Base-by-base conservation (phyloP, 2,888 invertebrate species). In the Sabellastarte sp. region DNA sequence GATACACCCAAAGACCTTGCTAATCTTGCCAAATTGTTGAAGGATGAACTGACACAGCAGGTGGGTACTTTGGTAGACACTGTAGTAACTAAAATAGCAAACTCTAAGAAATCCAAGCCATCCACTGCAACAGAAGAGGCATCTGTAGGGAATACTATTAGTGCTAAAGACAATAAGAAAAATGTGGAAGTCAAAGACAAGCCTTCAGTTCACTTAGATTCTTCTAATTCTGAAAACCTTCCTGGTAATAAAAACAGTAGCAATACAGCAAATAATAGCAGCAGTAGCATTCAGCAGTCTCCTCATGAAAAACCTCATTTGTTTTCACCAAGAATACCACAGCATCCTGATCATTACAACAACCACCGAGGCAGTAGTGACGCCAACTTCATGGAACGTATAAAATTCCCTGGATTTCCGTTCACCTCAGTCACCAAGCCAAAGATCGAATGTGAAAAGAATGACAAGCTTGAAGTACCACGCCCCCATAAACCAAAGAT, bases 11-110 rank as follows among this genome's bases (percentile, higher is more conserved):
- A 88, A 60, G 95, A 95, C 78, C 86, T 95, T 4, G 93, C 94
- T 81, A 91, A 91, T 61, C 87, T 97, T 59, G 93, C 94, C n/a
- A 93, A 94, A 78, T 90, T 91, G 62, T 87, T 97, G 3, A 96
- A 96, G 86, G 90, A 89, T 60, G 95, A 96, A 86, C 91, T 96
- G 72, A 90, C 91, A 30, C 89, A 91, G 50, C 92, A 92, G 1
- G 85, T 96, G 55, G 89, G 91, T 26, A 91, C 89, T 73, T 87
- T 94, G 55, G 91, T 96, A 73, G 95, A 96, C 84, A 91, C 92
- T 28, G 91, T 95, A 66, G 89, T 95, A 67, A 89, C 91, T 32
- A 88, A 92, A 74, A 93, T 78, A 63, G 69, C 76, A 61, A 63
- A 67, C 32, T 64, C 63, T 24, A 66, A 68, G 55, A 56, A 67